Evolutionary conservation across 1,140 invertebrate species (phyloP), one percentile per base, ranked within the genome.

Genomic region (Drosophila bocqueti): DNA sequence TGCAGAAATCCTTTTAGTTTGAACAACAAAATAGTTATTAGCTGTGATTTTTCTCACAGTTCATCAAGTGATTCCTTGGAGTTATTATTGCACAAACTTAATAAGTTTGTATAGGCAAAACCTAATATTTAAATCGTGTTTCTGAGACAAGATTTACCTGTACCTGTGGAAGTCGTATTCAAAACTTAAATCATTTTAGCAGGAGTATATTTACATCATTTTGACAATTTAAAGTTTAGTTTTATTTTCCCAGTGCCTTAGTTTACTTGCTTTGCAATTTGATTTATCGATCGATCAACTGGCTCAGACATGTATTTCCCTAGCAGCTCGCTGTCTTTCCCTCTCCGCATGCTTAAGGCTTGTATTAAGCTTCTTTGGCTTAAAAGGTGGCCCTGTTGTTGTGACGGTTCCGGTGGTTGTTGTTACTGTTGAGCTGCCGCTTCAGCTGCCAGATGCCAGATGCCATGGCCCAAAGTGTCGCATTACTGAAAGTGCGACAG

Each of bases 401-500:
- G 79, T 55, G 49, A 26, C 50, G 31, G 34, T 52, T 42, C 49
- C 62, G 46, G 34, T 43, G 38, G 31, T 43, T 61, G 26, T 49
- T 66, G 52, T 26, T n/a, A 38, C 16, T 45, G 40, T 11, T 29
- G 15, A 8, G 29, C n/a, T 38, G n/a, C 29, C 57, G 42, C 50
- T 76, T 59, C 47, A 43, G 74, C 62, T 78, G 75, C 75, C 79
- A 79, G 71, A 79, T 78, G 75, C 75, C 79, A 79, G 71, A 79
- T 68, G 46, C 61, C 71, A 55, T 67, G 81, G 62, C 42, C 52
- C 79, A 93, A 81, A 84, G 77, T 84, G 73, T 84, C 92, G 72
- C 84, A 87, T 92, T 93, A 89, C 82, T 74, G 84, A 58, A 91
- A 82, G 63, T 93, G 73, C 65, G 69, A 67, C 69, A 72, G 50